These are phyloP conservation scores for Nymphalis io DNA, from an alignment of 1,140 invertebrate species.

Conservation along the genomic window DNA sequence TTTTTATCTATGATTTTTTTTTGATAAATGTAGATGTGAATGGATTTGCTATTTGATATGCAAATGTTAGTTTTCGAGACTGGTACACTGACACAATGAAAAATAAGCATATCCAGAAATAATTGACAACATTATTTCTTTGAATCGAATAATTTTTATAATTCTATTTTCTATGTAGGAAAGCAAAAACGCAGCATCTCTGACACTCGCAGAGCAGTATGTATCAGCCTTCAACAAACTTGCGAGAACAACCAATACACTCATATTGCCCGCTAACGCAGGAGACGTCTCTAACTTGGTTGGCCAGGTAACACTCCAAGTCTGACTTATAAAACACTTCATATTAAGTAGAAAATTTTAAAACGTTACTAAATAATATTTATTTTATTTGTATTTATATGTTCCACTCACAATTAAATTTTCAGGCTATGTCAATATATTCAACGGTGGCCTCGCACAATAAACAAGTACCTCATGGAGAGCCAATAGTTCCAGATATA, in stretches of 20 bases:
- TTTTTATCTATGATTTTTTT: too few relatives aligned
- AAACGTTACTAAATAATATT: too few relatives aligned
- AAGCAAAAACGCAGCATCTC: slow-evolving; percentile 92
- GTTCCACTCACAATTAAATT: slow-evolving; percentile 4
- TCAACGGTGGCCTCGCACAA: slow-evolving; percentile 82
- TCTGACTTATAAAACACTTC: too few relatives aligned
- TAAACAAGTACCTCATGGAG: slow-evolving; percentile 46
- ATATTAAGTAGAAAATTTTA: too few relatives aligned
- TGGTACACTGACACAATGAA: too few relatives aligned
- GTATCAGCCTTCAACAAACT: slow-evolving; percentile 95
- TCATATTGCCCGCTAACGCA: slow-evolving; percentile 95
- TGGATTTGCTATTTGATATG: too few relatives aligned
- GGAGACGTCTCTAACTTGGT: slow-evolving; percentile 93
- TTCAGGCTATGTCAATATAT: slow-evolving; percentile 87
- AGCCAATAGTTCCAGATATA: slow-evolving; percentile 50
- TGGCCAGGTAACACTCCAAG: slow-evolving; percentile 90
- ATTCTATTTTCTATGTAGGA: slow-evolving; percentile 70
- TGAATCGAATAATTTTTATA: neutral
- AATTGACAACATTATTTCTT: neutral
- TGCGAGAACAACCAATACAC: slow-evolving; percentile 95
- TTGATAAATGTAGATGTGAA: too few relatives aligned
- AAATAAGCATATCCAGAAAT: too few relatives aligned
- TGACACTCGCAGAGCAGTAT: slow-evolving; percentile 97
- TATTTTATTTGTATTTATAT: too few relatives aligned
- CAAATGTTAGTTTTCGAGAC: too few relatives aligned